Conservation (phyloP, 1,140 invertebrate species). For the Bombus confusus region DNA sequence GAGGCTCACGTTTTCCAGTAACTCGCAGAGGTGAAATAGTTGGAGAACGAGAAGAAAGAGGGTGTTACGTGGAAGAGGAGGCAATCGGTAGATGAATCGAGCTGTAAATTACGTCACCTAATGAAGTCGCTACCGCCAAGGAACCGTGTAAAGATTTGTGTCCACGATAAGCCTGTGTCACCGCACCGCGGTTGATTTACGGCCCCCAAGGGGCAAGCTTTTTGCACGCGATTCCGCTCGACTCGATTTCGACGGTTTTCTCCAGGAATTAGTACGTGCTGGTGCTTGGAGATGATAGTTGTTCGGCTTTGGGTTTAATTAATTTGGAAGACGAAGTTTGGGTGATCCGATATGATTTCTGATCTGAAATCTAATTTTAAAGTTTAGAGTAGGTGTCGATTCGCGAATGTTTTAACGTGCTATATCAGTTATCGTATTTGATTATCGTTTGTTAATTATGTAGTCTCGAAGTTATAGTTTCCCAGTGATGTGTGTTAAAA, state of each 20-base stretch:
- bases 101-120: constrained; percentile 76
- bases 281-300: not conserved
- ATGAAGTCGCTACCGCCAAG: constrained; percentile 76
- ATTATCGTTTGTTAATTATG: too few species aligned
- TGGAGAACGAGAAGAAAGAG: not conserved
- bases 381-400: too few species aligned
- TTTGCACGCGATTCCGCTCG: constrained; percentile 40
- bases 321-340: not conserved
- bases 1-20: not conserved
- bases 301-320: not conserved
- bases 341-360: too few species aligned
- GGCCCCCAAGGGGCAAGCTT: constrained; percentile 54
- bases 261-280: not conserved
- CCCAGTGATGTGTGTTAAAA: too few species aligned
- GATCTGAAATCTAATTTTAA: too few species aligned
- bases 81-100: constrained; percentile 47
- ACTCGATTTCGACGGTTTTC: constrained; percentile 14
- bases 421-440: too few species aligned
- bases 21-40: constrained; percentile 19
- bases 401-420: too few species aligned
- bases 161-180: constrained; percentile 55
- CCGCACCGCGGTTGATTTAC: constrained; percentile 70
- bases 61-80: constrained; percentile 9
- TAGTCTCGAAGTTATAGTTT: too few species aligned
- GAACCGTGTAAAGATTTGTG: constrained; percentile 67